phyloP scores from a whole-genome alignment of 2,113 vertebrate genomes.

The Dipodomys stephensi region DNA sequence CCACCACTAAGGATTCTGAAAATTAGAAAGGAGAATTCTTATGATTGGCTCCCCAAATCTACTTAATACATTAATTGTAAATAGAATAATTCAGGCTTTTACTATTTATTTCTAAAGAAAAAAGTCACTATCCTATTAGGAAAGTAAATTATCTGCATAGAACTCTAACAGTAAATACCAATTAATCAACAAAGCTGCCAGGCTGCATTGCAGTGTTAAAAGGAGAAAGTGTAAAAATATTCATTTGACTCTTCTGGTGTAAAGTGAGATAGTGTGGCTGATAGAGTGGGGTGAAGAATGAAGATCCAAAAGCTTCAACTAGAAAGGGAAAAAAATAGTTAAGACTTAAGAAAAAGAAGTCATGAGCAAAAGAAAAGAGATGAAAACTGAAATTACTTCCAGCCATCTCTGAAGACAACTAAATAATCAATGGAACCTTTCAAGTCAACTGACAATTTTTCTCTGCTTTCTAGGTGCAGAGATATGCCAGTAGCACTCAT shows the following conservation, averaged over 20 bases:
- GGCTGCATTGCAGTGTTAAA: too few species aligned
- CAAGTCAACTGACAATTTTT: too few species aligned
- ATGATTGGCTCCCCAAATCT: neutral
- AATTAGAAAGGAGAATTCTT: too few species aligned
- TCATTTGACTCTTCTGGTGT: too few species aligned
- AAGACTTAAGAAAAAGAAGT: neutral
- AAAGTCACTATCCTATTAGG: constrained; percentile 15
- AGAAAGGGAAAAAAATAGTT: constrained; percentile 16
- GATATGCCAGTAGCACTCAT: too few species aligned
- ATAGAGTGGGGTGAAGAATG: neutral
- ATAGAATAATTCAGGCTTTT: constrained; percentile 32
- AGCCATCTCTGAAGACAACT: constrained; percentile 29
- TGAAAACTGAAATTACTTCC: neutral
- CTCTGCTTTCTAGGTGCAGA: too few species aligned
- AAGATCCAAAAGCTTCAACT: constrained; percentile 45
- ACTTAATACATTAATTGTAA: constrained; percentile 23
- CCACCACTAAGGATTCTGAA: too few species aligned
- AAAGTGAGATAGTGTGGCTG: too few species aligned
- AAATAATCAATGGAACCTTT: neutral
- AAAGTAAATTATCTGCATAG: too few species aligned
- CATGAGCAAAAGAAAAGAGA: neutral
- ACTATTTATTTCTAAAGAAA: constrained; percentile 48
- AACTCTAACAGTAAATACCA: too few species aligned
- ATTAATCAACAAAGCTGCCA: too few species aligned
- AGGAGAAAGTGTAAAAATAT: too few species aligned